Evolutionary conservation across 2,113 vertebrate species (phyloP), one percentile per base, ranked within the genome.

Genomic region (Turdus rufiventris): DNA sequence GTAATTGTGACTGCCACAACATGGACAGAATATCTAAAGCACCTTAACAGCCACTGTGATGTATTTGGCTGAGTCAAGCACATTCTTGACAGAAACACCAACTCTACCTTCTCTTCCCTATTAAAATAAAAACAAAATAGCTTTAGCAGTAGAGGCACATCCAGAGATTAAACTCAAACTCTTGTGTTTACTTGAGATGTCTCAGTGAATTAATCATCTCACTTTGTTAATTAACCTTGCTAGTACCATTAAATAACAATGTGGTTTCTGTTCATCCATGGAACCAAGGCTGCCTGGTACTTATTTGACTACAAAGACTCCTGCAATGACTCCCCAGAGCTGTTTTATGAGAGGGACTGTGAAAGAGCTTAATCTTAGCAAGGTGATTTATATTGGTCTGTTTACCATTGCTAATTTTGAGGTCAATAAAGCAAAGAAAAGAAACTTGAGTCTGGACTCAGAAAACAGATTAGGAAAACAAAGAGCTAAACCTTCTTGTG

Each of bases 361-460:
- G 48, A 61, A 81, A 93, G 36, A 86, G 20, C 36, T 80, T 88
- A 21, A 48, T 85, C 48, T 67, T 40, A 62, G 34, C 38, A 51
- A 60, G 21, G 48, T 85, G 73, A 74, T 91, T 95, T 81, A 63
- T 74, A 50, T 34, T 67, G 68, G 68, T 29, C 56, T 81, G 28
- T 86, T 84, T 81, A 84, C 38, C 26, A 16, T 24, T 94, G 34
- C 67, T 93, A 85, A 85, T 87, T 94, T 51, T 5, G 31, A 18
- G 57, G 61, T 81, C 77, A 82, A 48, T 82, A 93, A 78, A 86
- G n/a, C 33, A 89, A 89, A 93, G 34, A 45, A 83, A 85, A 88
- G 61, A 87, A 76, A 62, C 43, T 51, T 48, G 33, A 91, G 34
- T n/a, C 65, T 71, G 43, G 31, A 43, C 33, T 81, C 53, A 42